A percentile compares a stretch with the other conserved stretches of the same genome.
phyloP scores from a whole-genome alignment of 2,888 invertebrate genomes.

The Drosophila anomalata region DNA sequence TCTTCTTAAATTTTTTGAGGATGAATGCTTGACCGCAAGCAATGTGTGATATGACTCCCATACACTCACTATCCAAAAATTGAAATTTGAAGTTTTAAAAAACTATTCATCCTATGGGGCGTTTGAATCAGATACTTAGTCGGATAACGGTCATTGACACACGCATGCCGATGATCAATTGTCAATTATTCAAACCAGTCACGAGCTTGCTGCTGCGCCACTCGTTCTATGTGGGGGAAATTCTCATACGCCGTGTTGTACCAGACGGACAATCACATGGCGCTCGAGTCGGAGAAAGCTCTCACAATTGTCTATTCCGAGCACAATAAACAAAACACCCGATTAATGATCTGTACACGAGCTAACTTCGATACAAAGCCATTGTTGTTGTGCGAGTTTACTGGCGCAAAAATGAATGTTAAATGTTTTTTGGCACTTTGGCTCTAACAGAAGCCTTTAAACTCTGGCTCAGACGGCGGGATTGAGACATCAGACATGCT shows the following conservation, averaged over 20 bases:
- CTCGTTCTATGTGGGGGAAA: slow-evolving; percentile 26
- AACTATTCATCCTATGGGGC: too few relatives aligned
- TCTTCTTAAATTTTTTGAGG: too few relatives aligned
- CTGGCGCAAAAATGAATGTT: slow-evolving; percentile 44
- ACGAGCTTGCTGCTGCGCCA: slow-evolving; percentile 55
- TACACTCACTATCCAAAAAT: too few relatives aligned
- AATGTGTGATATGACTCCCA: too few relatives aligned
- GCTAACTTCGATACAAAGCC: slow-evolving; percentile 10
- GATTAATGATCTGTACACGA: slow-evolving; percentile 45
- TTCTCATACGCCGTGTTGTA: slow-evolving; percentile 27
- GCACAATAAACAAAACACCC: slow-evolving; percentile 35
- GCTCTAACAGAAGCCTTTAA: slow-evolving; percentile 30
- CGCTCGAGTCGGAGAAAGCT: slow-evolving; percentile 31
- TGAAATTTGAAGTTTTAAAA: too few relatives aligned
- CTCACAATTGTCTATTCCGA: slow-evolving; percentile 34
- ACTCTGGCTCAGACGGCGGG: slow-evolving; percentile 2
- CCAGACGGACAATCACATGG: slow-evolving; percentile 5
- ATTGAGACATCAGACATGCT: slow-evolving; percentile 45
- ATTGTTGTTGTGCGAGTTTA: slow-evolving; percentile 33
- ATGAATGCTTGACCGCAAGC: too few relatives aligned
- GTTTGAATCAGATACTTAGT: background rate
- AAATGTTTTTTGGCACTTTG: slow-evolving; percentile 42
- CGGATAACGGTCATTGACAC: slow-evolving; percentile 64
- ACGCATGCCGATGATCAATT: slow-evolving; percentile 28
- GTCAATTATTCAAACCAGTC: slow-evolving; percentile 57